Percentiles rank a stretch among this genome's conserved stretches.
phyloP scores from a whole-genome alignment of 2,888 invertebrate species.

The Lypha dubia region DNA sequence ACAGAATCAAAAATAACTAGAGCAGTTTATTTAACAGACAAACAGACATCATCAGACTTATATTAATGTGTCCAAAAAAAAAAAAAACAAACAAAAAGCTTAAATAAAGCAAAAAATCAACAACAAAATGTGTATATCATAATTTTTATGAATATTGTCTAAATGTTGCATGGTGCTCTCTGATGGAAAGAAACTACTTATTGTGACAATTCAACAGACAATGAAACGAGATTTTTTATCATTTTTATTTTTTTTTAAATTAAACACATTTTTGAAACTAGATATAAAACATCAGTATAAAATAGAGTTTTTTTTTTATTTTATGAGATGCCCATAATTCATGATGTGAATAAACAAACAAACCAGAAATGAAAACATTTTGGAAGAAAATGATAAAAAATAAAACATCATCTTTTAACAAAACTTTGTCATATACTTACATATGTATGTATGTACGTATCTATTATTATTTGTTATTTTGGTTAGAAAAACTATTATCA shows the following conservation, averaged over 20 bases:
- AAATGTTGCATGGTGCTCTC: conserved; percentile 23
- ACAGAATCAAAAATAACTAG: conserved; percentile 57
- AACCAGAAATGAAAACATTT: conserved; percentile 15
- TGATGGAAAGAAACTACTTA: conserved; percentile 2
- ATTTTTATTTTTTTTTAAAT: neutral
- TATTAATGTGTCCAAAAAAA: neutral
- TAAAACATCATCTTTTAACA: neutral
- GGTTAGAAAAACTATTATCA: no score
- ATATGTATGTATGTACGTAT: no score
- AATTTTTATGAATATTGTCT: conserved; percentile 31
- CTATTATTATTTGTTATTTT: neutral
- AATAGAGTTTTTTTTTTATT: conserved; percentile 1
- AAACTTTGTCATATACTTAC: neutral
- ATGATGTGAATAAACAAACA: conserved; percentile 7
- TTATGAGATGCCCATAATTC: neutral
- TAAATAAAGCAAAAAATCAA: neutral
- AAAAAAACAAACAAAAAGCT: neutral
- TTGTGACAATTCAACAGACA: conserved; percentile 26
- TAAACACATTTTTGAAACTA: neutral
- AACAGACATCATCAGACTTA: neutral
- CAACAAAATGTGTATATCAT: conserved; percentile 18
- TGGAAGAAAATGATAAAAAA: neutral
- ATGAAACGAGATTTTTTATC: conserved; percentile 26
- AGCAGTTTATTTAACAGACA: conserved; percentile 63
- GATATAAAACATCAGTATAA: neutral